phyloP scores from a whole-genome alignment of 1,140 invertebrate species.

The Brachionus koreanus region DNA sequence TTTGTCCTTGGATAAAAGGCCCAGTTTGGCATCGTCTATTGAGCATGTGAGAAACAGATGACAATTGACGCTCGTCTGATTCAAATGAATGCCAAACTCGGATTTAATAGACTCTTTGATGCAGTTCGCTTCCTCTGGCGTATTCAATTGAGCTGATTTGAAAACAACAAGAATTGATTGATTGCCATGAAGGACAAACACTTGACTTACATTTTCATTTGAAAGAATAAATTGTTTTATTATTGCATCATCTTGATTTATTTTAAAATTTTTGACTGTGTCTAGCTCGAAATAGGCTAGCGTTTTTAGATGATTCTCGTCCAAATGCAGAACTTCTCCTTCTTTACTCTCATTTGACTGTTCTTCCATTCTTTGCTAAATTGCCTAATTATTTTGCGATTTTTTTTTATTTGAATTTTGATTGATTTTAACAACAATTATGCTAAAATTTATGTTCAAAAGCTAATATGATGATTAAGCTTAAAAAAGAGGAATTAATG shows the following conservation, averaged over 20 bases:
- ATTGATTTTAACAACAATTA: not conserved
- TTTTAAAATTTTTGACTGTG: not conserved
- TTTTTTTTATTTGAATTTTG: not conserved
- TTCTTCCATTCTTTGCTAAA: not conserved
- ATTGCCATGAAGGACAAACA: not conserved
- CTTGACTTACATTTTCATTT: not conserved
- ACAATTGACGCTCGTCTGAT: not conserved
- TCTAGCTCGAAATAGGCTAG: not conserved
- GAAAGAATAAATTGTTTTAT: not conserved
- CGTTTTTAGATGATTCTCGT: not conserved
- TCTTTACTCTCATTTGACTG: not conserved
- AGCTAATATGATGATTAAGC: no score
- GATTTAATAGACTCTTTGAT: not conserved
- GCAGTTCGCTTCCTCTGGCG: not conserved
- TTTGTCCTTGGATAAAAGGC: not conserved
- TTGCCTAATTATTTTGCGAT: not conserved
- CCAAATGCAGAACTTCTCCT: not conserved
- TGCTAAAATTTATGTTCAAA: not conserved
- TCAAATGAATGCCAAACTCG: not conserved
- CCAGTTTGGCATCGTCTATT: not conserved
- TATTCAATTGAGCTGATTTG: not conserved
- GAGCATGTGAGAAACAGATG: not conserved
- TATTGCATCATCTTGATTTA: not conserved
- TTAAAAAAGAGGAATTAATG: no score
- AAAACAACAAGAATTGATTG: not conserved